phyloP scores from a whole-genome alignment of 2,797 vertebrate genomes.

The Thaleichthys pacificus region DNA sequence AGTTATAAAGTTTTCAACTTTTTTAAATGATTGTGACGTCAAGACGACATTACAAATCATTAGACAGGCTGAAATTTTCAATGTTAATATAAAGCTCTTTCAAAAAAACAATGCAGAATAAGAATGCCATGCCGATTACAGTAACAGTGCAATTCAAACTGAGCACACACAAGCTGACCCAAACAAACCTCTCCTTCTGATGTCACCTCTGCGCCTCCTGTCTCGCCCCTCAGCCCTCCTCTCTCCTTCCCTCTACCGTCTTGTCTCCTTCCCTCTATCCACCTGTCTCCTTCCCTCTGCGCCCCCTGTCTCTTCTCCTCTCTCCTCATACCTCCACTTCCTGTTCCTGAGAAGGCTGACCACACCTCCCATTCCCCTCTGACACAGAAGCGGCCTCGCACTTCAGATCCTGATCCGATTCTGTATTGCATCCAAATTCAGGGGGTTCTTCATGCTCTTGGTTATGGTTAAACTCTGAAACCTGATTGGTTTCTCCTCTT shows the following conservation, averaged over 20 bases:
- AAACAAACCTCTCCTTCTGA: background rate
- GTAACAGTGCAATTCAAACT: background rate
- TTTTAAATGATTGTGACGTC: too few relatives aligned
- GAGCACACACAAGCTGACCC: background rate
- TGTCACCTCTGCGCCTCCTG: background rate
- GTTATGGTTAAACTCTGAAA: conserved; percentile 15
- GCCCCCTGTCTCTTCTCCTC: background rate
- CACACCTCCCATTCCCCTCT: conserved; percentile 18
- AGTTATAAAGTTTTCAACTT: too few relatives aligned
- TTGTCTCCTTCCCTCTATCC: background rate
- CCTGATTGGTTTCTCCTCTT: conserved; percentile 14
- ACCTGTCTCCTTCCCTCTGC: background rate
- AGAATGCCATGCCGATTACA: background rate
- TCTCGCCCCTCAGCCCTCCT: background rate
- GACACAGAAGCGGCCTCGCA: conserved; percentile 29
- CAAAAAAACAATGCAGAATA: background rate
- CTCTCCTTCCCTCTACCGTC: background rate
- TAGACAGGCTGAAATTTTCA: too few relatives aligned
- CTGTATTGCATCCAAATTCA: conserved; percentile 33
- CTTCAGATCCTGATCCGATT: conserved; percentile 27
- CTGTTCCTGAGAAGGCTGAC: conserved; percentile 24
- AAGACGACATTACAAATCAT: too few relatives aligned
- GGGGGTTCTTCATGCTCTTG: conserved; percentile 25
- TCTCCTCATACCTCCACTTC: conserved; percentile 11
- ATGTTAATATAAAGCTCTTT: too few relatives aligned